phyloP scores from a whole-genome alignment of 2,113 vertebrate genomes.

The Nematolebias whitei region DNA sequence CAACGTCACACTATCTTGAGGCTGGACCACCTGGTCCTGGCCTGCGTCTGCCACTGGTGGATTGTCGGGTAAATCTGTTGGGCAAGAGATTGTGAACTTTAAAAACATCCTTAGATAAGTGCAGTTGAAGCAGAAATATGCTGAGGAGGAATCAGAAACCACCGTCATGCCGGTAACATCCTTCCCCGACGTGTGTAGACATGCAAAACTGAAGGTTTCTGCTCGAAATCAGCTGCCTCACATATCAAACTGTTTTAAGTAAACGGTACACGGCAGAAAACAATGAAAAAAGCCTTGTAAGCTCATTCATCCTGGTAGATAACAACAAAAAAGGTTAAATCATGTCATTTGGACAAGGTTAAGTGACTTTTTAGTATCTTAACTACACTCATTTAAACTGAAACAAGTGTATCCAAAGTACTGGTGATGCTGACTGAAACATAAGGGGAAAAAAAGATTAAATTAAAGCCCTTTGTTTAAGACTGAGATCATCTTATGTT shows the following conservation, averaged over 20 bases:
- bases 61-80: slow-evolving; percentile 77
- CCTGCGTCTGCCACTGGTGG: slow-evolving; percentile 81
- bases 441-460: not conserved
- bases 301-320: no score
- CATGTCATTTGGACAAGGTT: no score
- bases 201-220: slow-evolving; percentile 25
- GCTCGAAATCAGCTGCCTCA: not conserved
- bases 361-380: no score
- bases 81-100: not conserved
- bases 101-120: not conserved
- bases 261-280: no score
- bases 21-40: slow-evolving; percentile 86
- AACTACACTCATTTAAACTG: not conserved
- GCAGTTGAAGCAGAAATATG: not conserved
- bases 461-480: no score
- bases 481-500: no score
- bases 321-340: no score
- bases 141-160: slow-evolving; percentile 24
- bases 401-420: no score
- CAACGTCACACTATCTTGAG: slow-evolving; percentile 80
- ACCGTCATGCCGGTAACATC: not conserved
- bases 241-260: not conserved
- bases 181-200: slow-evolving; percentile 49
- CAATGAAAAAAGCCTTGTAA: not conserved
- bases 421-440: no score